Percentiles rank a stretch among this genome's conserved stretches.
These are phyloP conservation scores for Hyphantria cunea DNA, from an alignment of 1,140 invertebrate genomes.

Conservation along the genomic window DNA sequence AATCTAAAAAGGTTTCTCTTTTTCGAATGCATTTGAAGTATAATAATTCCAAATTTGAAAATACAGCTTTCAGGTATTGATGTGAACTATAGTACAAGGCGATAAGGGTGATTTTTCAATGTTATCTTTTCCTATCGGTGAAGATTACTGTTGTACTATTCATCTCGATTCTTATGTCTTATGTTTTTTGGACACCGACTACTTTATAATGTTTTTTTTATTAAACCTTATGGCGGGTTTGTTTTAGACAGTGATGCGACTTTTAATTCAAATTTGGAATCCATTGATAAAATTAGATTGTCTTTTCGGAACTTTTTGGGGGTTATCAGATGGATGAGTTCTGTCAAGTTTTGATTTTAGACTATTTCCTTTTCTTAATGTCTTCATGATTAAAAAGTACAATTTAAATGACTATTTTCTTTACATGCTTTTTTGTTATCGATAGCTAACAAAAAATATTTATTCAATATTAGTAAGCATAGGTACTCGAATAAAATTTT, in stretches of 20 bases:
- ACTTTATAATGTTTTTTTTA: constrained; percentile 70
- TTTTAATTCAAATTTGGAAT: constrained; percentile 23
- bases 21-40: constrained; percentile 5
- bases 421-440: not conserved
- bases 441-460: no score
- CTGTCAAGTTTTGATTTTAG: not conserved
- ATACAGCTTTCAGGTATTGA: not conserved
- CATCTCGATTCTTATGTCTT: constrained; percentile 39
- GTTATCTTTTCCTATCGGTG: not conserved
- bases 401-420: not conserved
- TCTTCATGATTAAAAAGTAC: not conserved
- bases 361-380: not conserved
- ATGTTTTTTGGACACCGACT: constrained; percentile 57
- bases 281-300: constrained; percentile 28
- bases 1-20: constrained; percentile 26
- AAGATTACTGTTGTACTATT: constrained; percentile 8
- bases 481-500: no score
- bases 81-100: not conserved
- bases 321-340: not conserved
- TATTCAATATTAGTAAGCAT: no score
- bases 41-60: not conserved
- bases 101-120: not conserved
- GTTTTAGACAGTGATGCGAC: constrained; percentile 14
- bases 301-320: constrained; percentile 3
- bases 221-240: constrained; percentile 33